Percentiles rank a stretch among this genome's conserved stretches.
Conservation (phyloP, 2,113 vertebrate species). For the Chitala chitala region DNA sequence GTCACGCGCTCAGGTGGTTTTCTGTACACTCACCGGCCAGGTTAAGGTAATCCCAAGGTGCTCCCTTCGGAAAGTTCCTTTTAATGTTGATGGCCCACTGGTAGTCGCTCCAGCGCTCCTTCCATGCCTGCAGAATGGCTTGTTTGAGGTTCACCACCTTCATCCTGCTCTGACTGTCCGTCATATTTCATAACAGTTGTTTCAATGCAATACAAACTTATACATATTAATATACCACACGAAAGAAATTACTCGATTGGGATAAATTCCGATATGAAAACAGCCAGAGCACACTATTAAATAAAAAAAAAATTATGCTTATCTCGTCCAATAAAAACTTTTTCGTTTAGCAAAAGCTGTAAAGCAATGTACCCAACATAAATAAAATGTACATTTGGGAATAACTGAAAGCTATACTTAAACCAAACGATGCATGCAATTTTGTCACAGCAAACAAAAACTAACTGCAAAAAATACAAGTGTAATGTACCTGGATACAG, state of each 20-base stretch:
- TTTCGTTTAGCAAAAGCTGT: neutral
- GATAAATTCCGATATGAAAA: too few relatives aligned
- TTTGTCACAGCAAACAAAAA: neutral
- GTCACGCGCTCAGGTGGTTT: neutral
- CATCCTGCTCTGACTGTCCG: slow-evolving; percentile 54
- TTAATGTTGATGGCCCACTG: slow-evolving; percentile 98
- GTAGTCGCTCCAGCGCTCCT: slow-evolving; percentile 93
- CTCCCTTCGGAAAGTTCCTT: slow-evolving; percentile 88
- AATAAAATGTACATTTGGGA: neutral
- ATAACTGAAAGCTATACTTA: neutral
- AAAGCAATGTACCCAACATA: neutral
- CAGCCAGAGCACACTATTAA: neutral
- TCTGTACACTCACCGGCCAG: slow-evolving; percentile 73
- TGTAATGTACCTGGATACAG: too few relatives aligned
- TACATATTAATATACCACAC: neutral
- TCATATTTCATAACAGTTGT: neutral
- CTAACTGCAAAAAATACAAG: neutral
- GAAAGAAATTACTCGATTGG: neutral
- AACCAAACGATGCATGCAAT: neutral
- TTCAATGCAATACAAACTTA: neutral
- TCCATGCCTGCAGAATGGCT: slow-evolving; percentile 95
- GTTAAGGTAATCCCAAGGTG: slow-evolving; percentile 93
- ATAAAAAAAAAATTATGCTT: neutral
- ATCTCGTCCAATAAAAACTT: neutral
- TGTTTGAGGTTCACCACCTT: slow-evolving; percentile 96